Evolutionary conservation across 2,797 vertebrate genomes (phyloP), one percentile per base, ranked within the genome.

Genomic region (Phrynocephalus vlangalii): DNA sequence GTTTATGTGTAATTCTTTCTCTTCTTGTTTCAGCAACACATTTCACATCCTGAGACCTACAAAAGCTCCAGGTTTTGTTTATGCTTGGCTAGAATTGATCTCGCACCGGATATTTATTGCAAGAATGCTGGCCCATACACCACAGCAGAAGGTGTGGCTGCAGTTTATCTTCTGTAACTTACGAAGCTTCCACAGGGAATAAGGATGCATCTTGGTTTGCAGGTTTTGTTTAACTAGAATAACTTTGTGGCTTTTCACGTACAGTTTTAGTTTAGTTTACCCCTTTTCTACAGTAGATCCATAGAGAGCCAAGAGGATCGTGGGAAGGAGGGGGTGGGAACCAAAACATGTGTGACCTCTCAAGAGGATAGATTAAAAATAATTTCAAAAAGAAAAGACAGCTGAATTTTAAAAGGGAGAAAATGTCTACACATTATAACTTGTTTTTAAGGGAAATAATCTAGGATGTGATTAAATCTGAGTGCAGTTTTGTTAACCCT

Each of bases 61-160:
- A 92, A 99, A 99, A 97, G 99, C 99, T 89, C 98, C 99, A 60
- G 99, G 99, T 91, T 99, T 99, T 94, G 99, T 99, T 88, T 99
- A 99, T 91, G 99, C 99, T 88, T 99, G 99, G 99, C 97, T 99
- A 94, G 99, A 99, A 95, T 97, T 99, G 92, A 99, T 99, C 96
- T 99, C 99, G 75, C 99, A 99, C 95, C 98, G 99, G 94, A 99
- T 99, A 97, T 99, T 99, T 96, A 99, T 99, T 88, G 99, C 99
- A 95, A 98, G 99, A 95, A 99, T 99, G 99, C 95, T 99, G 89
- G 99, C 99, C 16, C 99, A 99, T 97, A 99, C 99, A 71, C 99
- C 99, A n/a, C 99, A 99, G 96, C 99, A 99, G 97, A 99, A 99
- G 98, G 99, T 98, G 96, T 93, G 95, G 94, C 96, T 96, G 96